Conservation (phyloP, 2,888 invertebrate species). For the Tipula helvola region DNA sequence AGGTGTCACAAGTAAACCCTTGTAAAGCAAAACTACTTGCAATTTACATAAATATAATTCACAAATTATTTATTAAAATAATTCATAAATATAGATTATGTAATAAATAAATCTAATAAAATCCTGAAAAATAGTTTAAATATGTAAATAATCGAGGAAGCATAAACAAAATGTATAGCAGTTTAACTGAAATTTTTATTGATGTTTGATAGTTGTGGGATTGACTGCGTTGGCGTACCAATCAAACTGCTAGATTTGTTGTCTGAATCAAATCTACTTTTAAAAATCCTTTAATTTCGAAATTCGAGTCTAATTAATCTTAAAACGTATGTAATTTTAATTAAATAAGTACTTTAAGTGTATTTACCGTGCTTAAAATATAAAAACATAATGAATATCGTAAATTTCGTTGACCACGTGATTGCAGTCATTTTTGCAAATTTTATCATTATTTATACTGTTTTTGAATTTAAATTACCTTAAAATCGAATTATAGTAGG, state of each 20-base stretch:
- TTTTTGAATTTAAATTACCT: not conserved
- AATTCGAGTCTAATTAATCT: not conserved
- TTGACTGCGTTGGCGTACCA: not conserved
- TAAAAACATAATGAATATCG: not conserved
- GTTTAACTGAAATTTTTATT: not conserved
- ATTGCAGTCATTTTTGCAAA: not conserved
- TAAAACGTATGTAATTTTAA: not conserved
- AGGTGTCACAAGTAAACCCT: not conserved
- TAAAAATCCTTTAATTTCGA: not conserved
- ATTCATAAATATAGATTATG: not conserved
- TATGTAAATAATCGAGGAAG: not conserved
- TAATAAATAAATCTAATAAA: not conserved
- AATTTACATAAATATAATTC: not conserved
- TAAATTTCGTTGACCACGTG: not conserved
- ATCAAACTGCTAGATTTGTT: not conserved
- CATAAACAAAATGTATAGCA: not conserved
- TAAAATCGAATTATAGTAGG: not conserved
- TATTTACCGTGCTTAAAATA: not conserved
- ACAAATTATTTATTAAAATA: not conserved
- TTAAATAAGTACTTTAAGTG: not conserved
- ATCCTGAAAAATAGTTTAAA: not conserved
- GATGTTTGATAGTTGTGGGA: not conserved
- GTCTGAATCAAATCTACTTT: not conserved
- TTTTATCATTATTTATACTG: not conserved
- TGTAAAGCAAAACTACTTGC: not conserved